phyloP scores from a whole-genome alignment of 2,888 invertebrate genomes.

The Caradrina clavipalpis region DNA sequence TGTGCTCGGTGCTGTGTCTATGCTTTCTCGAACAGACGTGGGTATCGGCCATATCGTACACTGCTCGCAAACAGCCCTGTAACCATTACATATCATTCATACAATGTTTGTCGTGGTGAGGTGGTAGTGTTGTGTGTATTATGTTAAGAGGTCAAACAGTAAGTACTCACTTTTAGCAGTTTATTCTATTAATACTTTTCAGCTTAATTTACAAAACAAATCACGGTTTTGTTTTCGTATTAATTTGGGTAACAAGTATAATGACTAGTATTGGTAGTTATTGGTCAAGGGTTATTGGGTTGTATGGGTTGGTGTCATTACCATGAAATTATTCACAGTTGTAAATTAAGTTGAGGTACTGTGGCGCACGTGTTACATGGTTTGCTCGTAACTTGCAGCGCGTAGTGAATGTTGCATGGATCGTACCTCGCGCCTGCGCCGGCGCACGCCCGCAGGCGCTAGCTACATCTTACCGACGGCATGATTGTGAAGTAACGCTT shows the following conservation, averaged over 20 bases:
- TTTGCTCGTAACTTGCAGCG: slow-evolving; percentile 29
- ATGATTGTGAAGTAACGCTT: slow-evolving; percentile 55
- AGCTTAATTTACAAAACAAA: slow-evolving; percentile 54
- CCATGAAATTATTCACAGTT: slow-evolving; percentile 7
- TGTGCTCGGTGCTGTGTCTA: neutral
- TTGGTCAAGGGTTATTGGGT: neutral
- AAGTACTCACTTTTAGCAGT: slow-evolving; percentile 46
- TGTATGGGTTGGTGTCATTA: neutral
- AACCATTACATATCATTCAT: slow-evolving; percentile 21
- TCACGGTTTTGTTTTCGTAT: neutral
- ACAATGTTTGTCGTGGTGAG: slow-evolving; percentile 24
- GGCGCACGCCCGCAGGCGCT: neutral
- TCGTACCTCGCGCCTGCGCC: slow-evolving; percentile 14
- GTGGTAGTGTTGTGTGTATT: slow-evolving; percentile 39
- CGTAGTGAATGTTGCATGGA: slow-evolving; percentile 56
- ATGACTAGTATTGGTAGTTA: neutral
- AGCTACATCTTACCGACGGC: slow-evolving; percentile 16
- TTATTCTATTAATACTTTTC: slow-evolving; percentile 30
- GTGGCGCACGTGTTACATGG: slow-evolving; percentile 20
- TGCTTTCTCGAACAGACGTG: neutral
- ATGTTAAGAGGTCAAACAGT: slow-evolving; percentile 50
- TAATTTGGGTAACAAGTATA: slow-evolving; percentile 5
- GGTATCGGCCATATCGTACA: neutral
- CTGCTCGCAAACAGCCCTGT: slow-evolving; percentile 22
- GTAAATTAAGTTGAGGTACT: slow-evolving; percentile 54